Base-by-base conservation (phyloP, 1,140 invertebrate genomes). In the Neodiprion pinetum region DNA sequence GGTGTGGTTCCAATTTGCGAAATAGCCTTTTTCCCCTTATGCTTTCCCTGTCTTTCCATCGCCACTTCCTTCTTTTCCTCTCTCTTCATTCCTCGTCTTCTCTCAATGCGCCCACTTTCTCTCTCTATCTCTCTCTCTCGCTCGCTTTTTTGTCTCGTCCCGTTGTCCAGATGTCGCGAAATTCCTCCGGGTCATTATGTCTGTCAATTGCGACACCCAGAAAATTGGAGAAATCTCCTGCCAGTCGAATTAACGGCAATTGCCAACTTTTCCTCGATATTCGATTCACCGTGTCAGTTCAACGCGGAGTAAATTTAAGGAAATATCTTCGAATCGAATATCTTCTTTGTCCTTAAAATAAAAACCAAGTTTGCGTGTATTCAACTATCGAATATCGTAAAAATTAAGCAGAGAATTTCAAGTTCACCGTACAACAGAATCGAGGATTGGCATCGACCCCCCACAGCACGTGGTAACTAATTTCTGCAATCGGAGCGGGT, bases 1-100 rank as follows among this genome's bases (percentile, higher is more conserved):
- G 84, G 83, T 82, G 84, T 85, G 82, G 83, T 81, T 75, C 76
- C 78, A 83, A 85, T 85, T 87, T 87, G 83, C 80, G 77, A 85
- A 84, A 83, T 80, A 75, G 72, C 74, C 76, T 75, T 80, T 80
- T 61, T 61, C 53, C 50, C 53, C n/a, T 61, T 61, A 61, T 9
- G 53, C 11, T 61, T 61, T 61, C 53, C 53, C n/a, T 61, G 53
- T 17, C n/a, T 61, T 61, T 61, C n/a, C n/a, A 17, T 9, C 53
- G 1, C 28, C 28, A 40, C 28, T 40, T 40, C 28, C 28, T 40
- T 40, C 28, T 40, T 40, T 40, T 40, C 28, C 28, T 40, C 28
- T 40, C 28, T 40, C 28, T 40, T 40, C 28, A 5, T 40, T 40
- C 28, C 28, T 40, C 28, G 28, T 40, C 28, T 21, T 21, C 17